Evolutionary conservation across 2,888 invertebrate genomes (phyloP).

Genomic region (Philereme vetulata): DNA sequence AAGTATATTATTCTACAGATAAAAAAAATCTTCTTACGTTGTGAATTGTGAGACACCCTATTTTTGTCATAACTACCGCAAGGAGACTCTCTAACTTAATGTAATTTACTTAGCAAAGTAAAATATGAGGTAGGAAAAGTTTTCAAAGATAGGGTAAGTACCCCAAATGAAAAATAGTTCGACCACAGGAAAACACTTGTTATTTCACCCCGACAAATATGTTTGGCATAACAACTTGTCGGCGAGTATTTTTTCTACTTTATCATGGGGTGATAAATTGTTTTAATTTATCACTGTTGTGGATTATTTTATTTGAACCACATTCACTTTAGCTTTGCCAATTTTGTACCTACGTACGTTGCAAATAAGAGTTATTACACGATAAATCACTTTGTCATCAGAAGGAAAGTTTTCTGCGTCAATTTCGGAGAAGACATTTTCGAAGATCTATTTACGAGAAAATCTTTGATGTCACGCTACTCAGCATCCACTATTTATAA

Average conservation of each 20-base stretch:
- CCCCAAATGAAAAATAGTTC: slow-evolving; percentile 9
- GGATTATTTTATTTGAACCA: slow-evolving; percentile 5
- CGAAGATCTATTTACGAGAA: slow-evolving; percentile 27
- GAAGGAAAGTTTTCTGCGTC: slow-evolving; percentile 23
- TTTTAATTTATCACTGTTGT: slow-evolving; percentile 20
- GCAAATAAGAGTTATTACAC: not conserved
- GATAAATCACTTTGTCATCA: slow-evolving; percentile 6
- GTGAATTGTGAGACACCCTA: no score
- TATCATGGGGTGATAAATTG: slow-evolving; percentile 19
- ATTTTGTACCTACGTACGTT: no score
- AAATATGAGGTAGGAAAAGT: no score
- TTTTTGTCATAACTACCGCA: no score
- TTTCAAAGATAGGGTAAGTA: no score
- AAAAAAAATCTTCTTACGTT: no score
- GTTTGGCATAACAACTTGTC: slow-evolving; percentile 27
- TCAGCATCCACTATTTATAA: slow-evolving; percentile 27
- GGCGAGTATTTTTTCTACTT: slow-evolving; percentile 22
- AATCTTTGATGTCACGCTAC: slow-evolving; percentile 28
- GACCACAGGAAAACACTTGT: slow-evolving; percentile 18
- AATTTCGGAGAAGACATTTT: slow-evolving; percentile 30
- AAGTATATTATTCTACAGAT: no score
- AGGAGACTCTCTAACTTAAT: no score
- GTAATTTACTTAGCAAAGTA: no score
- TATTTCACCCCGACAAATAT: slow-evolving; percentile 17
- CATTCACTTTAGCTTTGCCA: not conserved